Evolutionary conservation across 2,888 invertebrate species (phyloP), one percentile per base, ranked within the genome.

Genomic region (Phytoseiulus persimilis): DNA sequence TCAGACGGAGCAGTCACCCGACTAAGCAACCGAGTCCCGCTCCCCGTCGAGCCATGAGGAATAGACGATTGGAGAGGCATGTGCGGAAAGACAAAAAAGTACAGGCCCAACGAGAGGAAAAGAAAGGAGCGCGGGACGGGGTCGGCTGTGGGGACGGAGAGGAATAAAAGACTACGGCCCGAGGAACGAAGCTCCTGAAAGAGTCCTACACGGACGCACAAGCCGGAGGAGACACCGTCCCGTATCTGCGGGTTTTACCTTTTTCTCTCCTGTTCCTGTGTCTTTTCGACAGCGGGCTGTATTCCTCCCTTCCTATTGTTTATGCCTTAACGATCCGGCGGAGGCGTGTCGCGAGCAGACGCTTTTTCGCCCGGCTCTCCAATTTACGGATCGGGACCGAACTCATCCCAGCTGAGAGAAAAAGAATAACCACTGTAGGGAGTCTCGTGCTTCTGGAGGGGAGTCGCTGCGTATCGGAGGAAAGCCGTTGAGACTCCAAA

Each of bases 261-360:
- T 65, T 65, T 28, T 65, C 65, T 28, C 14, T 65, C 65, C 23
- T 65, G 23, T 65, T 65, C 65, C 28, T 65, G 65, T 65, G 65
- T 65, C 65, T 65, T 65, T 28, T 28, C 65, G 65, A 65, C 28
- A 65, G 65, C 65, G 65, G 1, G 23, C 65, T 65, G 65, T 65
- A 65, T 65, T 65, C 65, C 65, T 65, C 65, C 65, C 65, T 65
- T 65, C 65, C 65, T 65, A 65, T 65, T 65, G 65, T 65, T 65
- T 65, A 65, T 65, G 28, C 65, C 65, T 65, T 65, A 65, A 65
- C 65, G 65, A 65, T 65, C 65, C 28, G 65, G 65, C 65, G 65
- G 28, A 65, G 65, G 65, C 65, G 65, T 65, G 65, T 65, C 65
- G 65, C 65, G 65, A 65, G 65, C 65, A 65, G 65, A 23, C 65